Evolutionary conservation across 2,888 invertebrate genomes (phyloP).

Genomic region (Limnephilus rhombicus): DNA sequence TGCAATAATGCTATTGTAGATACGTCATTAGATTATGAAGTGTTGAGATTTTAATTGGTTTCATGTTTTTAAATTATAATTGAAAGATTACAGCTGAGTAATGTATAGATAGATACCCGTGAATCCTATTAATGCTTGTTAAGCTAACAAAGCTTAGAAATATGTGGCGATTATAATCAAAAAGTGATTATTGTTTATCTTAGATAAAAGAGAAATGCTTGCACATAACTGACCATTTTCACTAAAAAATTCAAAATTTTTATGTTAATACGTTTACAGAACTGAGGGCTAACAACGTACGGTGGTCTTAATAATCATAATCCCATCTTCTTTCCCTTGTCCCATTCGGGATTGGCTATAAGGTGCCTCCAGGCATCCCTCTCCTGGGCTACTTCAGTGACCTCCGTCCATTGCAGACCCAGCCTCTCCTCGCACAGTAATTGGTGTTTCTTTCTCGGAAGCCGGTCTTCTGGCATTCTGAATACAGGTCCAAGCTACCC

Average conservation of each 20-base stretch:
- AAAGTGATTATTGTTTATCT: neutral
- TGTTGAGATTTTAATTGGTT: neutral
- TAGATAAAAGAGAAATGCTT: neutral
- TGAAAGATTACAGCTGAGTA: neutral
- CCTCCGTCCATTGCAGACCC: too few species aligned
- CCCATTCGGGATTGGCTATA: too few species aligned
- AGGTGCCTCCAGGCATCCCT: too few species aligned
- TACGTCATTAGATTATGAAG: neutral
- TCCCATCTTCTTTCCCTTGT: too few species aligned
- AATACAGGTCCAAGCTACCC: too few species aligned
- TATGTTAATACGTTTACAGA: constrained; percentile 7
- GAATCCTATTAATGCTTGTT: neutral
- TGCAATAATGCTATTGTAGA: neutral
- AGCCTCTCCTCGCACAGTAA: too few species aligned
- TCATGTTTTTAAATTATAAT: neutral
- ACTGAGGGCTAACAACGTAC: too few species aligned
- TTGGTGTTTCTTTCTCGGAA: too few species aligned
- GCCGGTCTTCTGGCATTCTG: too few species aligned
- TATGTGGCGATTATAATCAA: neutral
- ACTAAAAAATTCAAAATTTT: neutral
- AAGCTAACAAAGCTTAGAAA: neutral
- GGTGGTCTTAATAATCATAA: too few species aligned
- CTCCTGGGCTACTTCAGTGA: too few species aligned
- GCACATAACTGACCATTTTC: neutral
- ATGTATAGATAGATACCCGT: neutral